Evolutionary conservation across 1,140 invertebrate genomes (phyloP).

Genomic region (Leptopilina boulardi): DNA sequence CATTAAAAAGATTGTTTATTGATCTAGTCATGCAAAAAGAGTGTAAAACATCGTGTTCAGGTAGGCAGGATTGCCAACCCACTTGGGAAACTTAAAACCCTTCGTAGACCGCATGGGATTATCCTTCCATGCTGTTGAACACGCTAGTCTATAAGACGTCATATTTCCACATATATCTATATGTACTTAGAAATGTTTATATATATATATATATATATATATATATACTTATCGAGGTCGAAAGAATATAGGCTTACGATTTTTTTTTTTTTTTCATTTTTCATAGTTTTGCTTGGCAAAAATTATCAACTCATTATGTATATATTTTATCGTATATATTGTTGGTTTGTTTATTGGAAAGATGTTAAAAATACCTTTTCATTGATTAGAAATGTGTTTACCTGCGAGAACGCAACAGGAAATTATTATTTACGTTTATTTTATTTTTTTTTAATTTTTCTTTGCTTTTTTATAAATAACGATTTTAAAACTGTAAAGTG

Average conservation of each 20-base stretch:
- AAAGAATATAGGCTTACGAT: constrained; percentile 6
- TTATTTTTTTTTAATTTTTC: too few species aligned
- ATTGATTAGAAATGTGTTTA: too few species aligned
- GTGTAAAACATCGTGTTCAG: constrained; percentile 19
- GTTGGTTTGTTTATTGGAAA: too few species aligned
- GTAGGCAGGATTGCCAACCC: constrained; percentile 22
- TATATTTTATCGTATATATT: too few species aligned
- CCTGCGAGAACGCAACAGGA: too few species aligned
- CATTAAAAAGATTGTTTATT: constrained; percentile 28
- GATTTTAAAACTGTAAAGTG: too few species aligned
- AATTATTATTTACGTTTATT: too few species aligned
- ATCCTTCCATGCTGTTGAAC: constrained; percentile 21
- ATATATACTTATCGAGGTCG: constrained; percentile 21
- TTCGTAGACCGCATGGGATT: constrained; percentile 21
- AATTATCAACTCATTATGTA: too few species aligned
- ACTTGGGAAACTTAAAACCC: constrained; percentile 14
- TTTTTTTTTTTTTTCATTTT: background rate
- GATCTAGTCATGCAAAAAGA: constrained; percentile 8
- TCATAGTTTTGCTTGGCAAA: too few species aligned
- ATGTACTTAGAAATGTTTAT: too few species aligned
- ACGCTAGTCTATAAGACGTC: constrained; percentile 18
- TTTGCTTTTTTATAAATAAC: too few species aligned
- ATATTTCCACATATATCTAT: constrained; percentile 31
- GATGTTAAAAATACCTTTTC: too few species aligned
- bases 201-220: background rate